Conservation (phyloP, 2,888 invertebrate genomes). For the Syrphus vitripennis region DNA sequence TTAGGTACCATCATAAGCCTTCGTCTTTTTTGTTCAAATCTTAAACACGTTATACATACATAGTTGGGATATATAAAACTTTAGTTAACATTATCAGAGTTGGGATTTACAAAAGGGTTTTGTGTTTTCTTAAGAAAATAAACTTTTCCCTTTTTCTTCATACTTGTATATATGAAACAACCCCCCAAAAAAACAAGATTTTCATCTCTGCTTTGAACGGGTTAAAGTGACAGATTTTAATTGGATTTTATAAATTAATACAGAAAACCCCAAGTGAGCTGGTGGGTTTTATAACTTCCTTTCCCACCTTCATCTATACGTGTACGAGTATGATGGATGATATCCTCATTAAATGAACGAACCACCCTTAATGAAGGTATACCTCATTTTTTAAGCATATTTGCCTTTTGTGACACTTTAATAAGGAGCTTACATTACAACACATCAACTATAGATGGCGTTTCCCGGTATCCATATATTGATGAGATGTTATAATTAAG, state of each 20-base stretch:
- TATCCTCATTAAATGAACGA: neutral
- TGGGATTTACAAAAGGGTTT: neutral
- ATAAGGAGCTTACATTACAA: neutral
- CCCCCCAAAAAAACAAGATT: neutral
- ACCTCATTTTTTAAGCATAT: neutral
- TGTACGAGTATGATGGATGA: neutral
- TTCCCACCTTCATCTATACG: neutral
- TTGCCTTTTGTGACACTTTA: neutral
- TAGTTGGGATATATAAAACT: neutral
- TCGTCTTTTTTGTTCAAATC: neutral
- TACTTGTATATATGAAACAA: neutral
- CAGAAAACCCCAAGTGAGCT: neutral
- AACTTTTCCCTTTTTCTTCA: neutral
- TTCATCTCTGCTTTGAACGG: neutral
- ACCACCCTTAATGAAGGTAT: neutral
- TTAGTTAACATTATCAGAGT: neutral
- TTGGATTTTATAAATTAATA: constrained; percentile 34
- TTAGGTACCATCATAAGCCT: neutral
- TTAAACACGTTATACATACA: neutral
- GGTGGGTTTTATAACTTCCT: neutral
- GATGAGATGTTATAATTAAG: neutral
- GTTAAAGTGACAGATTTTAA: constrained; percentile 24
- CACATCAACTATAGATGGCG: neutral
- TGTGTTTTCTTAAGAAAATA: neutral
- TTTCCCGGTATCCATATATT: no score